Evolutionary conservation across 2,113 vertebrate genomes (phyloP).

Genomic region (Oostethus manadensis): DNA sequence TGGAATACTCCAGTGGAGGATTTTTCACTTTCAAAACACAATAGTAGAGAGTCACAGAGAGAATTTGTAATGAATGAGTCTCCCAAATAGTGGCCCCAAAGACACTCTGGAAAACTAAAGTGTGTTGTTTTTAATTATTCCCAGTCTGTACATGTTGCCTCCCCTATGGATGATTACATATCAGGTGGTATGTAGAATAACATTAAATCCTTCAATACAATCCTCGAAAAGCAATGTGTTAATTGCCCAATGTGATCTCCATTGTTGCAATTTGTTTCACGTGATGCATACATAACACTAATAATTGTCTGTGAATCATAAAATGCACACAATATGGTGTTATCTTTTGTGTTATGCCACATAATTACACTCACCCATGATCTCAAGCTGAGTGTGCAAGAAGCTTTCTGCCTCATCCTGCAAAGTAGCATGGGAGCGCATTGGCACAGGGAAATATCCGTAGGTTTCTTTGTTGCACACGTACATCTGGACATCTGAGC

Average conservation of each 20-base stretch:
- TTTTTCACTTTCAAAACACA: constrained; percentile 70
- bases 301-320: neutral
- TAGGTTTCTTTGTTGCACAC: constrained; percentile 81
- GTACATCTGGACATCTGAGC: constrained; percentile 83
- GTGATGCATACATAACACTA: neutral
- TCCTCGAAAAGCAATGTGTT: no score
- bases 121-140: neutral
- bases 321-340: neutral
- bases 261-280: neutral
- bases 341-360: neutral
- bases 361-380: constrained; percentile 78
- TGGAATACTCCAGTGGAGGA: constrained; percentile 73
- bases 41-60: constrained; percentile 33
- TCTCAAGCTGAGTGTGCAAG: constrained; percentile 79
- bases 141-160: neutral
- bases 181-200: neutral
- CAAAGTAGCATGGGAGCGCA: constrained; percentile 74
- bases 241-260: no score
- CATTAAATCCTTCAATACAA: no score
- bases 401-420: constrained; percentile 84
- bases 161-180: neutral
- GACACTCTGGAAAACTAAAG: neutral
- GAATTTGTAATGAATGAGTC: constrained; percentile 30
- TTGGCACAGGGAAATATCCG: constrained; percentile 79
- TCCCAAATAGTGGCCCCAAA: constrained; percentile 9